Evolutionary conservation across 35 echinoderm and acorn worm species (phyloP).

Genomic region (Heliocidaris tuberculata): DNA sequence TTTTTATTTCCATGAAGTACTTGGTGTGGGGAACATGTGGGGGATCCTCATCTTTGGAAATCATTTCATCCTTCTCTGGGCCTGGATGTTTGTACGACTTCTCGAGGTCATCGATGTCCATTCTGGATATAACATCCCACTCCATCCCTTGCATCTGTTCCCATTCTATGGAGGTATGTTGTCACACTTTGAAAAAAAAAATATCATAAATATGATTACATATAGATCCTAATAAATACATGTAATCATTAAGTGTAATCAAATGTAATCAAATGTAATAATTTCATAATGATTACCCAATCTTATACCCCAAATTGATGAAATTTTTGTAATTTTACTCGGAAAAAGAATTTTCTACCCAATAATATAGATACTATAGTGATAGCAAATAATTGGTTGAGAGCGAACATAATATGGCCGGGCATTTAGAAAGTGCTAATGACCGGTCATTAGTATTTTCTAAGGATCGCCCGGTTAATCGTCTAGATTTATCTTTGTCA

Average conservation of each 20-base stretch:
- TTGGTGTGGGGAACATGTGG: slow-evolving; percentile 82
- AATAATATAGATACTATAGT: too few species aligned
- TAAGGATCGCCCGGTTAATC: too few species aligned
- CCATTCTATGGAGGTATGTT: slow-evolving; percentile 91
- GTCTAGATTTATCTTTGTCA: background rate
- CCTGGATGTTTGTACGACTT: slow-evolving; percentile 68
- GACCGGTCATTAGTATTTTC: background rate
- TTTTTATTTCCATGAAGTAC: slow-evolving; percentile 55
- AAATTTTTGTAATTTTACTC: too few species aligned
- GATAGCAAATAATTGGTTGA: too few species aligned
- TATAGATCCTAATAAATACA: too few species aligned
- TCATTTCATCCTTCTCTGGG: slow-evolving; percentile 77
- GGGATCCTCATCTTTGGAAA: slow-evolving; percentile 60
- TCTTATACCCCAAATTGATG: too few species aligned
- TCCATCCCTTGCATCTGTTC: slow-evolving; percentile 62
- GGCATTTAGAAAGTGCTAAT: background rate
- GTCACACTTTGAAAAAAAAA: background rate
- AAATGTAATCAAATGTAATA: too few species aligned
- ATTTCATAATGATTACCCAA: too few species aligned
- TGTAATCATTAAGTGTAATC: too few species aligned
- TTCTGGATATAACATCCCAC: slow-evolving; percentile 37
- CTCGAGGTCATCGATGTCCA: slow-evolving; percentile 86
- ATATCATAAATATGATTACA: too few species aligned
- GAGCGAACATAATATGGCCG: too few species aligned
- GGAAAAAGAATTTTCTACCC: too few species aligned